phyloP scores from a whole-genome alignment of 92 coral and sea anemone genomes.

The Porites cylindrica region DNA sequence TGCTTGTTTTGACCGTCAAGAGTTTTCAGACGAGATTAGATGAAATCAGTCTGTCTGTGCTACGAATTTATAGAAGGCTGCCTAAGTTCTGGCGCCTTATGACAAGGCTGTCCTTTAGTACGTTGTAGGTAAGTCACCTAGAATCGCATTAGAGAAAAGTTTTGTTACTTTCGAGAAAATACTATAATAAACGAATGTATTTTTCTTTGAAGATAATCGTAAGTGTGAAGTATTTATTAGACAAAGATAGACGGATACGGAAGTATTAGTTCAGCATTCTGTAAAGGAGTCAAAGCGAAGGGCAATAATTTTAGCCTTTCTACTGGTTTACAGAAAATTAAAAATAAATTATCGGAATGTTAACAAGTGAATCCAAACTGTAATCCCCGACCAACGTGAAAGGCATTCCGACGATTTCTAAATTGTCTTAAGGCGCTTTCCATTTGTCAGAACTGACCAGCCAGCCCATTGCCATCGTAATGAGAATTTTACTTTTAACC shows the following conservation, averaged over 20 bases:
- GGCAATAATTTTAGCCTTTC: slow-evolving; percentile 1
- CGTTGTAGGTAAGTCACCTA: background rate
- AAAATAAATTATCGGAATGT: slow-evolving; percentile 11
- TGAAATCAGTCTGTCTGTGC: background rate
- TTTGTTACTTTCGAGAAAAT: background rate
- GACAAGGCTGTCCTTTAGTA: too few relatives aligned
- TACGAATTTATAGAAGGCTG: too few relatives aligned
- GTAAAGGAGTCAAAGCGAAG: background rate
- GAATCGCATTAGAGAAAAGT: background rate
- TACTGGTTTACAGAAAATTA: slow-evolving; percentile 12
- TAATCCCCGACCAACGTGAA: background rate
- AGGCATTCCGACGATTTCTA: background rate
- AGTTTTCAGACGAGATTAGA: too few relatives aligned
- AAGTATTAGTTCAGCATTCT: background rate
- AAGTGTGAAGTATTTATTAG: slow-evolving; percentile 17
- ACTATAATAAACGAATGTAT: slow-evolving; percentile 4
- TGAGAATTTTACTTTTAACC: too few relatives aligned
- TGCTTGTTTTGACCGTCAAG: too few relatives aligned
- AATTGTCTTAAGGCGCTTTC: too few relatives aligned
- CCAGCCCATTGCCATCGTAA: too few relatives aligned
- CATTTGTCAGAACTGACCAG: too few relatives aligned
- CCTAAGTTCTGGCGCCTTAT: background rate
- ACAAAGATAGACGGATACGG: background rate
- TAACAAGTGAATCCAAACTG: background rate
- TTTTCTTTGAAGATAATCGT: background rate